Base-by-base conservation (phyloP, 2,797 vertebrate genomes). In the Sternotherus odoratus region DNA sequence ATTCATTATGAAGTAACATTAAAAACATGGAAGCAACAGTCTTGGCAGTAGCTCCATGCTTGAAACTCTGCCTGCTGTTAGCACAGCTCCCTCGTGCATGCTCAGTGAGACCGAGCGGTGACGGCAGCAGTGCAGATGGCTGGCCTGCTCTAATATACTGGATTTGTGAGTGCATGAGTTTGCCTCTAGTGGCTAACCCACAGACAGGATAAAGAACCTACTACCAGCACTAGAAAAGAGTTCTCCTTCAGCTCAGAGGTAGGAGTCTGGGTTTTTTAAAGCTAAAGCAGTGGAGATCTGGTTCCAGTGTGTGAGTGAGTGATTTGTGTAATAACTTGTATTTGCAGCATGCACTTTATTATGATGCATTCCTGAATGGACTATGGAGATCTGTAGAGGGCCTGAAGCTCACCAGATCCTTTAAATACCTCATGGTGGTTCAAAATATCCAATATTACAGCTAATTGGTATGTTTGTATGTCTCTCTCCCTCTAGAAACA, bases 1-100 rank as follows among this genome's bases (percentile, higher is more conserved):
- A 26, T 91, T 89, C 75, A 56, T 90, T 94, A 80, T 87, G 15
- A 49, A 86, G 83, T 63, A n/a, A 56, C 54, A 87, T 85, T 89
- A 51, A 86, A 89, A 60, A 1, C 19, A 57, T 79, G 16, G 43
- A 51, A 60, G 74, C 33, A 75, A 49, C 15, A 83, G 39, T 83
- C 4, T 12, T 28, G 30, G 66, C 1, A 1, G 54, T 46, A 46
- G 4, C 6, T 77, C 5, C 86, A 77, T 48, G 57, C 33, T 53
- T 9, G 33, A 39, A 88, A 57, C 21, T 7, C 43, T 87, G 51
- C 12, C 77, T 75, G 36, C 2, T 82, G 5, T n/a, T n/a, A 43
- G 43, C 4, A 19, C 39, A 51, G 1, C 30, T 48, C 72, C 28
- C 24, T 8, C 84, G 8, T 21, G 33, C 46, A 0, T 0, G 1